A percentile compares a stretch with the other conserved stretches of the same genome.
phyloP scores from a whole-genome alignment of 2,113 vertebrate genomes.

The Fulmarus glacialis region DNA sequence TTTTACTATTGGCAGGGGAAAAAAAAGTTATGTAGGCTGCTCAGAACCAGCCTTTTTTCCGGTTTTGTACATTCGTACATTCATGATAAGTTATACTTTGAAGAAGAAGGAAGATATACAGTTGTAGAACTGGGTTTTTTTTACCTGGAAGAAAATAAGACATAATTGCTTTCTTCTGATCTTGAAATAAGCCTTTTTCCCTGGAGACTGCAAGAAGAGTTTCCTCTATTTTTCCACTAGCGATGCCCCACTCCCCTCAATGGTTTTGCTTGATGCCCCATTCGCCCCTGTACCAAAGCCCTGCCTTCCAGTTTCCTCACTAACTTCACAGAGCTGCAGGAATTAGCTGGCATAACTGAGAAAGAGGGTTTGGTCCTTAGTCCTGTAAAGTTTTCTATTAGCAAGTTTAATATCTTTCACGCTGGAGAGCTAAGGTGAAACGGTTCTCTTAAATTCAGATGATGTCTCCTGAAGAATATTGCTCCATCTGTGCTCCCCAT shows the following conservation, averaged over 20 bases:
- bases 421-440: neutral
- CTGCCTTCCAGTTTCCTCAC: neutral
- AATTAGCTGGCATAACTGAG: neutral
- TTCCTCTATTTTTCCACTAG: neutral
- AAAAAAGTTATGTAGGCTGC: neutral
- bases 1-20: neutral
- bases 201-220: neutral
- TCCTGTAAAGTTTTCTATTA: neutral
- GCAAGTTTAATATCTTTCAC: neutral
- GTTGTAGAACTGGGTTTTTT: neutral
- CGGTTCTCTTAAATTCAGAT: neutral
- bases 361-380: neutral
- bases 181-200: neutral
- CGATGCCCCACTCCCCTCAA: accelerated
- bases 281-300: neutral
- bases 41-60: neutral
- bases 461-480: neutral
- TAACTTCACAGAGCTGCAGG: neutral
- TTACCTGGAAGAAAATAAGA: neutral
- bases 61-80: neutral
- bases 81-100: neutral
- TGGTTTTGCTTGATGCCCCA: neutral
- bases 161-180: neutral
- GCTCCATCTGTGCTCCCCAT: neutral
- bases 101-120: neutral